phyloP scores from a whole-genome alignment of 2,888 invertebrate species.

The Ischnus inquisitorius region DNA sequence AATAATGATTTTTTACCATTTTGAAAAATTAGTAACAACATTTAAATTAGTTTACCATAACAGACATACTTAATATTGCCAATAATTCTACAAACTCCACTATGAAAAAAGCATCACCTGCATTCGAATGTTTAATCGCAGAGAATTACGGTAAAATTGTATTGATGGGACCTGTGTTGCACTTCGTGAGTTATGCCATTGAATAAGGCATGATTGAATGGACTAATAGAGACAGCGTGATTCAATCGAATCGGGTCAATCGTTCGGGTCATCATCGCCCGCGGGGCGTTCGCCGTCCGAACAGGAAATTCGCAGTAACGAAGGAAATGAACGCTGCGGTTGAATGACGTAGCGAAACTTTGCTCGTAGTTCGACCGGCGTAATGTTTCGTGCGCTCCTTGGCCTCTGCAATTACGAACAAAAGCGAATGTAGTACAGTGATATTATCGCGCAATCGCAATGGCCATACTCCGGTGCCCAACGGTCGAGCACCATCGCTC shows the following conservation, averaged over 20 bases:
- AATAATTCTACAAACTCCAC: no score
- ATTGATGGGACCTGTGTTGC: background rate
- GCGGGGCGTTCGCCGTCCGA: conserved; percentile 29
- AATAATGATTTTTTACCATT: no score
- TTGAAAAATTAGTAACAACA: background rate
- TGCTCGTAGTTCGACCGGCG: background rate
- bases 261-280: conserved; percentile 31
- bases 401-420: background rate
- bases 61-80: no score
- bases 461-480: conserved; percentile 27
- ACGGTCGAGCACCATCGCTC: conserved; percentile 42
- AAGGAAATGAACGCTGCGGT: conserved; percentile 59
- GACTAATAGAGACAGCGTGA: conserved; percentile 39
- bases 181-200: conserved; percentile 4
- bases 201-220: conserved; percentile 19
- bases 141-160: background rate
- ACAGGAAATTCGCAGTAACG: conserved; percentile 63
- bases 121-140: no score
- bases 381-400: conserved; percentile 15
- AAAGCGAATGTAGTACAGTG: background rate
- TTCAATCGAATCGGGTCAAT: conserved; percentile 63
- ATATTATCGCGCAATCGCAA: conserved; percentile 30
- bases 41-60: no score
- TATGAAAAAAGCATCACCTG: no score
- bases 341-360: conserved; percentile 50